A percentile compares a stretch with the other conserved stretches of the same genome.
These are phyloP conservation scores for Salarias fasciatus DNA, from an alignment of 2,797 vertebrate species.

Conservation along the genomic window DNA sequence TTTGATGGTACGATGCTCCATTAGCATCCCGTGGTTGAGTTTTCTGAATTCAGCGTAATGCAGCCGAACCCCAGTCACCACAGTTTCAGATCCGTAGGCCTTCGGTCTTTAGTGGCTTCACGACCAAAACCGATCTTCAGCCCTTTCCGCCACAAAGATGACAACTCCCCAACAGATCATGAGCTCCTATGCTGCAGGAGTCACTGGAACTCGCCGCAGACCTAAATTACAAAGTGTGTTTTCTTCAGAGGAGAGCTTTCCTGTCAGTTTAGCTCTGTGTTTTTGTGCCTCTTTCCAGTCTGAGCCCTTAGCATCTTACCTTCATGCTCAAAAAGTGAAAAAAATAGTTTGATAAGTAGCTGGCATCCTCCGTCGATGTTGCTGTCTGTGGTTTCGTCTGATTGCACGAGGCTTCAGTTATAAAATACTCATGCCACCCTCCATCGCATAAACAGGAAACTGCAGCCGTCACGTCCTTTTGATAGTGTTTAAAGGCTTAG, in stretches of 20 bases:
- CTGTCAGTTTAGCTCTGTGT: constrained; percentile 43
- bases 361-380: constrained; percentile 4
- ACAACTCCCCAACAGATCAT: constrained; percentile 80
- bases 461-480: constrained; percentile 42
- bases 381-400: constrained; percentile 34
- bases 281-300: not conserved
- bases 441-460: constrained; percentile 50
- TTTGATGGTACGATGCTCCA: constrained; percentile 28
- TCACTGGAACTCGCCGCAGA: constrained; percentile 75
- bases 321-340: constrained; percentile 14
- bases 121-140: constrained; percentile 57
- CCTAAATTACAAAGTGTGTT: constrained; percentile 81
- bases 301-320: not conserved
- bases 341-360: constrained; percentile 4
- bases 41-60: constrained; percentile 57
- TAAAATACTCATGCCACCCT: constrained; percentile 15
- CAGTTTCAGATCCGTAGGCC: constrained; percentile 53
- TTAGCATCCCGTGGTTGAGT: constrained; percentile 41
- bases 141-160: constrained; percentile 71
- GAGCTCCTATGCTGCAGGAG: constrained; percentile 73
- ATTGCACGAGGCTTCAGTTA: constrained; percentile 24
- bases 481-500: constrained; percentile 30
- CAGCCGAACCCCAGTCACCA: constrained; percentile 38
- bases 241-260: constrained; percentile 66
- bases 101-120: constrained; percentile 58